Base-by-base conservation (phyloP, 1,140 invertebrate species). In the Oppia nitens region DNA sequence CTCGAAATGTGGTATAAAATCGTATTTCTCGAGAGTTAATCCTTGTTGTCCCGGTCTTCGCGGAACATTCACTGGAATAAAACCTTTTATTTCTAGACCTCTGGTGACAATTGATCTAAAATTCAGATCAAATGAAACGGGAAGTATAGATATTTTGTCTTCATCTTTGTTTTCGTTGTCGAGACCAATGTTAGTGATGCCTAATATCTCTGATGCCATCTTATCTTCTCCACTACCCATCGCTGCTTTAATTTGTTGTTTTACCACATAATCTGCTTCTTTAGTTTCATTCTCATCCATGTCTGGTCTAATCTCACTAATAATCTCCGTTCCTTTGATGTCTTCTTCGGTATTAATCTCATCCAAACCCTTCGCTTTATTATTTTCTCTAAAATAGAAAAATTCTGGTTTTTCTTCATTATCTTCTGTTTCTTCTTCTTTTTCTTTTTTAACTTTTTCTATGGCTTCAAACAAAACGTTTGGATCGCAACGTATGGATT, bases 1-100 rank as follows among this genome's bases (percentile, higher is more conserved):
- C 51, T 76, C 71, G 56, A 79, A 76, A 66, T 88, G 84, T 2
- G 89, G 86, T 21, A 91, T 73, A 68, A 94, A 94, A 14, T 74
- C 73, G 67, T 87, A 93, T 60, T 81, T 79, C 71, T 93, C 91
- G 9, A 87, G 71, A 62, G 83, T 83, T 4, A 87, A 90, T 11
- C 80, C 70, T 70, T 91, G 87, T 14, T 74, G 68, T 21, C 64
- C 67, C 51, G 66, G 70, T 60, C 87, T 79, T 59, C 85, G 78
- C 25, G 89, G 88, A 1, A 91, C 88, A 17, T 93, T 73, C 61
- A 84, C 86, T 0, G 11, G 96, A 74, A n/a, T 57, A 12, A 78
- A 67, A 60, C 76, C 77, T 60, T 71, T 68, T 21, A 77, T 72
- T 60, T 73, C 72, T 32, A 78, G 72, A 57, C 74, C 74, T 47